phyloP scores from a whole-genome alignment of 1,140 invertebrate genomes.

The Tetramorium simillimum region DNA sequence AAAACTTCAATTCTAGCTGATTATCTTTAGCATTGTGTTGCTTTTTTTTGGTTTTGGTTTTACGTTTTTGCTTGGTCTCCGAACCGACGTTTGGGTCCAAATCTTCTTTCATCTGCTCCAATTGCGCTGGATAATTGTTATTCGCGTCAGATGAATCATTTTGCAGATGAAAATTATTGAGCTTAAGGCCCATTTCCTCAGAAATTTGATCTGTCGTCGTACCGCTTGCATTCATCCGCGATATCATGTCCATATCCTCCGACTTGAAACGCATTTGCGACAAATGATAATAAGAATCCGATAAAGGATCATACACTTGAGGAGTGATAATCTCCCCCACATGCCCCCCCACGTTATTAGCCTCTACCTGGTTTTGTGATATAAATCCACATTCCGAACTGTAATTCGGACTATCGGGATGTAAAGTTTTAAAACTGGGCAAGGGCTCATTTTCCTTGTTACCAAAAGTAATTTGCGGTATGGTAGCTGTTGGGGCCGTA shows the following conservation, averaged over 20 bases:
- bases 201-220: conserved; percentile 77
- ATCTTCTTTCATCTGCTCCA: conserved; percentile 72
- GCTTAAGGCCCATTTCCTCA: neutral
- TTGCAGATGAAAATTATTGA: too few relatives aligned
- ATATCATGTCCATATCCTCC: conserved; percentile 80
- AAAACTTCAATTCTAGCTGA: too few relatives aligned
- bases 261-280: conserved; percentile 80
- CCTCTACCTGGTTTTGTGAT: conserved; percentile 77
- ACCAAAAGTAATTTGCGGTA: conserved; percentile 90
- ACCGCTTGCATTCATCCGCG: conserved; percentile 79
- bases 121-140: conserved; percentile 78
- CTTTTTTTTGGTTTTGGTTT: conserved; percentile 70
- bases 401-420: conserved; percentile 87
- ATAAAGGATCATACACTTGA: conserved; percentile 79
- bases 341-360: conserved; percentile 90
- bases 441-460: conserved; percentile 83
- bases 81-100: conserved; percentile 70
- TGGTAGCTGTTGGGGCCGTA: conserved; percentile 83
- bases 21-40: conserved; percentile 13
- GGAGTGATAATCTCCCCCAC: conserved; percentile 86
- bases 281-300: conserved; percentile 79
- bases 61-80: conserved; percentile 71
- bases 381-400: conserved; percentile 84
- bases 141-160: too few relatives aligned
- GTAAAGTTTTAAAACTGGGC: conserved; percentile 82